A percentile compares a stretch with the other conserved stretches of the same genome.
These are phyloP conservation scores for Fopius arisanus DNA, from an alignment of 1,140 invertebrate genomes.

Conservation along the genomic window DNA sequence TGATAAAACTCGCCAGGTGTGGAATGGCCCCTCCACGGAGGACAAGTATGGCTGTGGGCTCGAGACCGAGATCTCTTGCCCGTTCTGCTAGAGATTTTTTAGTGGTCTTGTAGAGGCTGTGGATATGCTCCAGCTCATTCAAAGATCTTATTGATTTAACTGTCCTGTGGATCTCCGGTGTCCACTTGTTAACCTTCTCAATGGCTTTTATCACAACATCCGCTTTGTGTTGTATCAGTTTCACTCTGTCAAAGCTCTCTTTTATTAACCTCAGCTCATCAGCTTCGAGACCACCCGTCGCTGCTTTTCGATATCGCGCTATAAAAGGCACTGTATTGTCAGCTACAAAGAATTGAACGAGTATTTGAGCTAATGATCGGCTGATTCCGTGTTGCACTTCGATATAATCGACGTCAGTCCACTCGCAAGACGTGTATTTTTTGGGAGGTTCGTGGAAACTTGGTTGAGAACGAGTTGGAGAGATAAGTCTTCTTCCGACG, in stretches of 20 bases:
- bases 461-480: not conserved
- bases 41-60: slow-evolving; percentile 47
- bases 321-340: slow-evolving; percentile 86
- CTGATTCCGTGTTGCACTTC: not conserved
- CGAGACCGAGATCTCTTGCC: slow-evolving; percentile 79
- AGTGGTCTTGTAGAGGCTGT: slow-evolving; percentile 79
- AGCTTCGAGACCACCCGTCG: slow-evolving; percentile 71
- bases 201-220: slow-evolving; percentile 67
- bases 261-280: slow-evolving; percentile 73
- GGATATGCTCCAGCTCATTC: slow-evolving; percentile 76
- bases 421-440: not conserved
- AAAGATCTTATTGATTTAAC: slow-evolving; percentile 68
- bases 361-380: slow-evolving; percentile 12
- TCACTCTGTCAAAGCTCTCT: slow-evolving; percentile 70
- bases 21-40: slow-evolving; percentile 38
- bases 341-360: slow-evolving; percentile 69
- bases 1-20: slow-evolving; percentile 52
- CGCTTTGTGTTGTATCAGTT: slow-evolving; percentile 66
- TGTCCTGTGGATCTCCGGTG: slow-evolving; percentile 63
- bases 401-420: slow-evolving; percentile 25
- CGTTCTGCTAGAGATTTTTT: slow-evolving; percentile 79
- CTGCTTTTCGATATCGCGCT: slow-evolving; percentile 76
- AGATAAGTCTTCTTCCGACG: not conserved
- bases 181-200: slow-evolving; percentile 69
- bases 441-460: not conserved